Base-by-base conservation (phyloP, 1,140 invertebrate species). In the Teleogryllus occipitalis region DNA sequence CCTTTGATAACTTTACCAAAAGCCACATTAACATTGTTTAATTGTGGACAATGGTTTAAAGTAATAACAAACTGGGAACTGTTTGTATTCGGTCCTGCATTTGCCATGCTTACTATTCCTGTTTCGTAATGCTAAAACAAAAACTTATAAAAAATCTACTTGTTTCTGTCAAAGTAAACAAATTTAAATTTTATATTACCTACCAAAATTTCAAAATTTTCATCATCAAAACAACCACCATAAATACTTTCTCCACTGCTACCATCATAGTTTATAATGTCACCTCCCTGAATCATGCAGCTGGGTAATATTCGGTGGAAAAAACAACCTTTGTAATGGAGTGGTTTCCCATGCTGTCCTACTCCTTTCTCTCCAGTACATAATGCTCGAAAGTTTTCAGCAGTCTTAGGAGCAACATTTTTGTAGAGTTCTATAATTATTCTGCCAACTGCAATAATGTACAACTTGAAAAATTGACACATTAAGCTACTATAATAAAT, bases 41-140 rank as follows among this genome's bases (percentile, higher is more conserved):
- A 87, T 83, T 98, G 97, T 47, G 91, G 88, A 82, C 95, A 95
- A 8, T 93, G 90, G 0, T 91, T 93, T 15, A 93, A 90, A 7
- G 96, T 97, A 27, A 99, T 95, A 83, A 98, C 97, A 87, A 99
- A 99, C 87, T 99, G 97, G 8, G 95, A 97, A 79, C 93, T 95
- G 84, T 98, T 98, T 73, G 94, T 94, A 85, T 98, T 90, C 6
- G 92, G 92, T 18, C 96, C 96, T 82, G 91, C 90, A 86, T 98
- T 98, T 0, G 95, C 95, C 95, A 98, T 97, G 81, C 95, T 96
- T 4, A 98, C 86, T 7, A 94, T 89, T 79, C 94, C 94, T 65
- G 86, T 86, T 15, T 79, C 65, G 49, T 90, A 88, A 85, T 95
- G 90, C 88, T 94, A 86, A 18, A 82, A 83, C 84, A 83, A 82